Conservation (phyloP, 2,888 invertebrate genomes). For the Caenorhabditis sp. region DNA sequence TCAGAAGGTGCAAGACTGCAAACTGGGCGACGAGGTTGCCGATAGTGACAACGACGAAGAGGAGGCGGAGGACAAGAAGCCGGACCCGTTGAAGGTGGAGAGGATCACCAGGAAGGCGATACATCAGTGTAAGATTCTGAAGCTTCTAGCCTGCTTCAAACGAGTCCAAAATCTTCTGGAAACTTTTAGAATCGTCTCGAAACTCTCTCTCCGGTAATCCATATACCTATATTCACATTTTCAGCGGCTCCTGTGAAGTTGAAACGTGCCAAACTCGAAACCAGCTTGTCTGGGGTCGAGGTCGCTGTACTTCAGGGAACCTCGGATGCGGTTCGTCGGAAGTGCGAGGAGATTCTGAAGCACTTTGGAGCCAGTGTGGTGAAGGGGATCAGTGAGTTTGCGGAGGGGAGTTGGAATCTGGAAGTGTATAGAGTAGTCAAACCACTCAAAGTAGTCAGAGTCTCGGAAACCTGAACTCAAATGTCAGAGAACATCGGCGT, state of each 20-base stretch:
- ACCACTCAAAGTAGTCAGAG: no score
- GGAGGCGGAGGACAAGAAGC: constrained; percentile 38
- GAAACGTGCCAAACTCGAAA: constrained; percentile 56
- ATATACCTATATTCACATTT: no score
- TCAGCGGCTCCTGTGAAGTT: constrained; percentile 35
- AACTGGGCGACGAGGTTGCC: constrained; percentile 43
- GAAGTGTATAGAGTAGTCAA: no score
- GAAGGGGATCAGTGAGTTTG: constrained; percentile 70
- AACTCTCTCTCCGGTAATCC: no score
- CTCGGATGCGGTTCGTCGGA: constrained; percentile 51
- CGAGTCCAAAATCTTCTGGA: no score
- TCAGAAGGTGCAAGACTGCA: constrained; percentile 60
- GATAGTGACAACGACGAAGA: constrained; percentile 24
- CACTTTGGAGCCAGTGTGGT: constrained; percentile 73
- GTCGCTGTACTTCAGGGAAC: constrained; percentile 64
- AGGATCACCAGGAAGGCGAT: constrained; percentile 54
- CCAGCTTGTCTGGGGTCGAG: constrained; percentile 52
- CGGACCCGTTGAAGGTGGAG: constrained; percentile 44
- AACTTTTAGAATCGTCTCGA: no score
- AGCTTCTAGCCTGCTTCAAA: no score
- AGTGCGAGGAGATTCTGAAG: constrained; percentile 72
- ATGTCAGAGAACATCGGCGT: no score
- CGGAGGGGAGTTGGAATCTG: not conserved
- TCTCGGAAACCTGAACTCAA: no score
- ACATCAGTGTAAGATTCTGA: constrained; percentile 42